Conservation (phyloP, 2,888 invertebrate species). For the Lycocerus yunnanus region DNA sequence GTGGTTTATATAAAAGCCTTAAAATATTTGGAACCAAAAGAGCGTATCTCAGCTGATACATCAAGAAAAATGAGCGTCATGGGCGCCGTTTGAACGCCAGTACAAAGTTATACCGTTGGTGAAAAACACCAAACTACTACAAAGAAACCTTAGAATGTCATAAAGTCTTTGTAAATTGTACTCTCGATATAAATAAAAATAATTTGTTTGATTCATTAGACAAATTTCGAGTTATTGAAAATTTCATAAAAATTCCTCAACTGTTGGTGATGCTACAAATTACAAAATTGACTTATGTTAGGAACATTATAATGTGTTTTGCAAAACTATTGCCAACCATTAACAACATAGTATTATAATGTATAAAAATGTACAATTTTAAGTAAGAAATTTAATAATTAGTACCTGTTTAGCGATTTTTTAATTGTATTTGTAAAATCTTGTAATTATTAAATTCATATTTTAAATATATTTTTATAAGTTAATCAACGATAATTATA, state of each 20-base stretch:
- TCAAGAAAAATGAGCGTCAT: constrained; percentile 47
- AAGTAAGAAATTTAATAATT: no score
- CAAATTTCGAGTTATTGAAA: background rate
- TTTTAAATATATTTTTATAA: no score
- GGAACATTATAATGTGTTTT: background rate
- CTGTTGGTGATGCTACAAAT: no score
- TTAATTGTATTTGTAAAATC: no score
- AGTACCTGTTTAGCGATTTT: no score
- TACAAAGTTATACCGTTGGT: constrained; percentile 35
- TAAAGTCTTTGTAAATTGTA: constrained; percentile 28
- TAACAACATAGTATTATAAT: background rate
- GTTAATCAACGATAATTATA: no score
- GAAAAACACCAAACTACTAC: constrained; percentile 33
- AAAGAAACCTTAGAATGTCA: constrained; percentile 33
- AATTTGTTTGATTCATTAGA: background rate
- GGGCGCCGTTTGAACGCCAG: constrained; percentile 45
- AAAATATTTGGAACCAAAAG: constrained; percentile 43
- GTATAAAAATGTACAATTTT: no score
- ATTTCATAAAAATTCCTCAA: no score
- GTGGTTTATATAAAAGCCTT: constrained; percentile 41
- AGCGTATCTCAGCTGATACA: constrained; percentile 47
- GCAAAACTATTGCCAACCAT: background rate
- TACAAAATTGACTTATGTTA: background rate
- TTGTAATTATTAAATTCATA: no score
- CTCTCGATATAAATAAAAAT: background rate